Evolutionary conservation across 2,797 vertebrate genomes (phyloP), one percentile per base, ranked within the genome.

Genomic region (Mus spretus): DNA sequence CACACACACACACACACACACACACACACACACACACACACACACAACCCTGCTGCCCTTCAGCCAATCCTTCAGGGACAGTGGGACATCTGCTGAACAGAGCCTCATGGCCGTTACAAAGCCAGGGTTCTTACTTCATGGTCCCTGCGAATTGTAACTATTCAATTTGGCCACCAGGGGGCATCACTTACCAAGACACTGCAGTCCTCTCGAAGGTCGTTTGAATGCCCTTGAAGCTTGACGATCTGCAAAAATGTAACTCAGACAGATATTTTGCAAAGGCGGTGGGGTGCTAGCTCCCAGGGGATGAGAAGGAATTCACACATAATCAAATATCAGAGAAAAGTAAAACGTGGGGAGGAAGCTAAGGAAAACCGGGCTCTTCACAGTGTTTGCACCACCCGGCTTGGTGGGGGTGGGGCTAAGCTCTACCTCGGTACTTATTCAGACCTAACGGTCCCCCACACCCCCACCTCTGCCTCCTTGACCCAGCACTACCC

Each of bases 141-240:
- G 8, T 47, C 28, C 50, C 47, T 11, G 55, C 91, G 14, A 63
- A 22, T 1, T 20, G 11, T 91, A 86, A 91, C n/a, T 31, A 12
- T 50, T 85, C 22, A 3, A 1, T 1, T 0, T 40, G 50, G 24
- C 94, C 97, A 92, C 91, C 55, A 97, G 96, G 89, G 81, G 96
- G 92, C 84, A 85, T 85, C 47, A 6, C 81, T 53, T 85, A 34
- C 93, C 88, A 87, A 90, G 87, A 6, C 59, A 96, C 83, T 0
- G 78, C n/a, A n/a, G 22, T 11, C 5, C 74, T 0, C 63, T 3
- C 20, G 47, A 81, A 94, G 75, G 97, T 96, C 80, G 0, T 97
- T 94, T 53, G 89, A 80, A 88, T 40, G 94, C 26, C 95, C 96
- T 97, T 97, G 95, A 47, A 96, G 81, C 40, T 28, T 44, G 28